Evolutionary conservation across 2,797 vertebrate genomes (phyloP).

Genomic region (Eulemur albifrons): DNA sequence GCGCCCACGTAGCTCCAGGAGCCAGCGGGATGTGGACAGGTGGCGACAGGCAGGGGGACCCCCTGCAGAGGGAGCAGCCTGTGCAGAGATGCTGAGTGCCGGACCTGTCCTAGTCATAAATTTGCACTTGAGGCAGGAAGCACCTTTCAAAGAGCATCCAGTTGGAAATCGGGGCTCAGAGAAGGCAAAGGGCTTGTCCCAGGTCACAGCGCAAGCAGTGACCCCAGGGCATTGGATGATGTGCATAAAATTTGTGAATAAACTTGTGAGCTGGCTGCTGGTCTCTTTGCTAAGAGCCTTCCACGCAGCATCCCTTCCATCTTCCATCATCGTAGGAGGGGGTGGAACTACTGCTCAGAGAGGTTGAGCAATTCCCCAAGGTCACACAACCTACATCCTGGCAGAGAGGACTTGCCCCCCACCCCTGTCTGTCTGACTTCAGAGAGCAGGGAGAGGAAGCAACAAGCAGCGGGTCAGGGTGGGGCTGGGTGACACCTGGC

Average conservation of each 20-base stretch:
- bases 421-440: background rate
- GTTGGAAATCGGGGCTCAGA: background rate
- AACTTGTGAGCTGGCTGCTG: background rate
- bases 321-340: background rate
- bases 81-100: background rate
- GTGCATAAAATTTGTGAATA: background rate
- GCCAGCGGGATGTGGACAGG: background rate
- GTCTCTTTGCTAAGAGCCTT: background rate
- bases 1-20: background rate
- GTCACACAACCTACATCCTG: background rate
- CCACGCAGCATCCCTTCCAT: background rate
- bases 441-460: background rate
- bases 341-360: background rate
- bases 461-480: background rate
- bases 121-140: background rate
- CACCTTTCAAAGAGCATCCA: background rate
- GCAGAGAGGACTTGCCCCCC: background rate
- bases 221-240: background rate
- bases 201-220: background rate
- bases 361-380: background rate
- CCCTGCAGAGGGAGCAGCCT: background rate
- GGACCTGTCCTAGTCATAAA: background rate
- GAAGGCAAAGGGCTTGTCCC: background rate
- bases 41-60: background rate
- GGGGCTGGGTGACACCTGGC: background rate